Evolutionary conservation across 2,797 vertebrate genomes (phyloP).

Genomic region (Monodelphis domestica): DNA sequence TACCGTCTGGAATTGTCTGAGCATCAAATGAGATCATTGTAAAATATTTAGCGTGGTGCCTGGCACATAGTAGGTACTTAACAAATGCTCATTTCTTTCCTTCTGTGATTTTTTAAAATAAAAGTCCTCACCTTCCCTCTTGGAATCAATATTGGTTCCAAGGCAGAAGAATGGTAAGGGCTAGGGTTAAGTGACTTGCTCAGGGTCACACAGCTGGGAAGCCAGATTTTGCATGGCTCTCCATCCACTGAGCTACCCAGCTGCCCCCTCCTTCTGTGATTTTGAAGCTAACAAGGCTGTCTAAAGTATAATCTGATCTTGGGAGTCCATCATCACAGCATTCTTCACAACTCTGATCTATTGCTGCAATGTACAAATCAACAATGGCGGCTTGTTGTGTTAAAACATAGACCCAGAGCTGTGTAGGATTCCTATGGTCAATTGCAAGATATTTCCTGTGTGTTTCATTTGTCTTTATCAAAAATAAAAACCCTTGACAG

Average conservation of each 20-base stretch:
- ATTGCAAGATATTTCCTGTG: not conserved
- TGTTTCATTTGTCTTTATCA: not conserved
- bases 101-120: too few relatives aligned
- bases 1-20: not conserved
- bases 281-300: not conserved
- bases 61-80: not conserved
- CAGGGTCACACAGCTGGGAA: too few relatives aligned
- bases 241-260: too few relatives aligned
- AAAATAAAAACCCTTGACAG: not conserved
- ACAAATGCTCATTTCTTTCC: not conserved
- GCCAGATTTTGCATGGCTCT: too few relatives aligned
- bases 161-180: too few relatives aligned
- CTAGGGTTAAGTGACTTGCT: too few relatives aligned
- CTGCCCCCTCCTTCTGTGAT: not conserved
- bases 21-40: not conserved
- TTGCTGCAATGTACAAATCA: not conserved
- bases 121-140: too few relatives aligned
- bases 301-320: not conserved
- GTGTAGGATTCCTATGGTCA: not conserved
- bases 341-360: not conserved
- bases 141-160: too few relatives aligned
- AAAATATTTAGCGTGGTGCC: not conserved
- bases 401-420: not conserved
- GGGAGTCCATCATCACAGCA: not conserved
- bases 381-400: not conserved